phyloP scores from a whole-genome alignment of 2,888 invertebrate genomes.

The Xanthia togata region DNA sequence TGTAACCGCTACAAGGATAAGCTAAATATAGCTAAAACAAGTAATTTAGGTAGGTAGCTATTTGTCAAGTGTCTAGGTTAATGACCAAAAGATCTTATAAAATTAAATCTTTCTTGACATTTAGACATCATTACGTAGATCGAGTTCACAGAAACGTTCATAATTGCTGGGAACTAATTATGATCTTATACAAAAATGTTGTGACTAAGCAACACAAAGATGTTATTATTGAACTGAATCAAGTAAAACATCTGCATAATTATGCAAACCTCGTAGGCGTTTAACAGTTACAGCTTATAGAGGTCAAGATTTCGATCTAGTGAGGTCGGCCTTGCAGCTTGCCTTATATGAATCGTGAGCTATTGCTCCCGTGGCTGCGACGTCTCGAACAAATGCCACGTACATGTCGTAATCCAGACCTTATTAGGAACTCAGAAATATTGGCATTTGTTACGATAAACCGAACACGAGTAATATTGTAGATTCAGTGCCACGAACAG shows the following conservation, averaged over 20 bases:
- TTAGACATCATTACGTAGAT: background rate
- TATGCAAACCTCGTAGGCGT: slow-evolving; percentile 46
- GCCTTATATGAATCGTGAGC: slow-evolving; percentile 50
- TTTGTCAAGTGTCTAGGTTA: slow-evolving; percentile 22
- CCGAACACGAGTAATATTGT: background rate
- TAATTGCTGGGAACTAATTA: background rate
- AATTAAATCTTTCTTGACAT: slow-evolving; percentile 19
- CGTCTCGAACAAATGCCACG: slow-evolving; percentile 39
- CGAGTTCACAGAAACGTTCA: background rate
- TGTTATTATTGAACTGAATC: background rate
- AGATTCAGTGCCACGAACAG: background rate
- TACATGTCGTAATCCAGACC: slow-evolving; percentile 35
- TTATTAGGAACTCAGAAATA: slow-evolving; percentile 25
- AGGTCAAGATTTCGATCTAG: slow-evolving; percentile 49
- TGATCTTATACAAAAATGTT: background rate
- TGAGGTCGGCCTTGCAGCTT: slow-evolving; percentile 44
- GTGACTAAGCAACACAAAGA: background rate
- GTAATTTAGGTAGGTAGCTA: background rate
- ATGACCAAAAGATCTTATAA: slow-evolving; percentile 30
- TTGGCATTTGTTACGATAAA: slow-evolving; percentile 10
- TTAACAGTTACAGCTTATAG: slow-evolving; percentile 41
- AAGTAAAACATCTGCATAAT: slow-evolving; percentile 22
- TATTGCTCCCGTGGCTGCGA: slow-evolving; percentile 25
- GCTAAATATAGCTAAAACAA: background rate
- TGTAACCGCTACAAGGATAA: too few species aligned